These are phyloP conservation scores for Campoplex nolae DNA, from an alignment of 2,888 invertebrate genomes.

Conservation along the genomic window DNA sequence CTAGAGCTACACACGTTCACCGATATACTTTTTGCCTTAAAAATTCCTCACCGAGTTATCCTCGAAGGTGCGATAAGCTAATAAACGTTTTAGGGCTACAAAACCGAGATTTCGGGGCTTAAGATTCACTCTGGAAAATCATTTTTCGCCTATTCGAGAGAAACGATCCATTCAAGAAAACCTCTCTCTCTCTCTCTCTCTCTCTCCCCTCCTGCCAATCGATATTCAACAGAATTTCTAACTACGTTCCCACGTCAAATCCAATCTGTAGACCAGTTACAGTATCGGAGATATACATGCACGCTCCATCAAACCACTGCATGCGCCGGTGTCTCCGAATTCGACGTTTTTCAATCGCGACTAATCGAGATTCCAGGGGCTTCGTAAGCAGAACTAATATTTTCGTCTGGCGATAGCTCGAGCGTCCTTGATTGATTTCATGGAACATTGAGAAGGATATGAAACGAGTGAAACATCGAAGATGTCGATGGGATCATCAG, in stretches of 20 bases:
- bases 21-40: neutral
- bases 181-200: neutral
- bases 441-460: neutral
- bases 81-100: neutral
- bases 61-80: slow-evolving; percentile 16
- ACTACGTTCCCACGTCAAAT: slow-evolving; percentile 17
- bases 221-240: neutral
- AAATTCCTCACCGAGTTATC: neutral
- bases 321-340: neutral
- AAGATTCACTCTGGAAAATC: neutral
- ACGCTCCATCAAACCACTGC: neutral
- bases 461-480: neutral
- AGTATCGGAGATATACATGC: neutral
- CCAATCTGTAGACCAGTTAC: slow-evolving; percentile 8
- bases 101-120: neutral
- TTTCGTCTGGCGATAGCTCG: neutral
- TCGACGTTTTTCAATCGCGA: slow-evolving; percentile 19
- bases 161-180: neutral
- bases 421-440: neutral
- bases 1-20: neutral
- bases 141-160: neutral
- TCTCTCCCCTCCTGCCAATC: neutral
- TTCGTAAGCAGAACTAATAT: neutral
- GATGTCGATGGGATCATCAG: neutral
- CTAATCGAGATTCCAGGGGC: neutral